phyloP scores from a whole-genome alignment of 2,797 vertebrate genomes.

The Rhabdomys pumilio region DNA sequence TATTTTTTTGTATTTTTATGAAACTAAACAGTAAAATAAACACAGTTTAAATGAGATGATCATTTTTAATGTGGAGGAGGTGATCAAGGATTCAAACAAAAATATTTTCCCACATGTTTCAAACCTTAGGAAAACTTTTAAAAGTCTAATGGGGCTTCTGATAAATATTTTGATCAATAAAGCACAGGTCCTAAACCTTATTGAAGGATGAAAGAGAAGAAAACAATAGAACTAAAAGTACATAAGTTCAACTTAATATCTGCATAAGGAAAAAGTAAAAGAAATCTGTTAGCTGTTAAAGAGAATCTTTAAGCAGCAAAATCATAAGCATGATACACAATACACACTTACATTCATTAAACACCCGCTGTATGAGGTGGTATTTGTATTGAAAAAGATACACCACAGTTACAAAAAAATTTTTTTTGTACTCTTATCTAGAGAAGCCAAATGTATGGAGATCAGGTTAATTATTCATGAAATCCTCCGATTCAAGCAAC shows the following conservation, averaged over 20 bases:
- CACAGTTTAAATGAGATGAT: slow-evolving; percentile 67
- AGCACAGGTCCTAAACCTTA: slow-evolving; percentile 36
- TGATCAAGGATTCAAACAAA: slow-evolving; percentile 42
- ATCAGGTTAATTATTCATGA: slow-evolving; percentile 61
- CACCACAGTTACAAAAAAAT: background rate
- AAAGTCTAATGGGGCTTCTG: background rate
- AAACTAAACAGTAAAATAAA: slow-evolving; percentile 43
- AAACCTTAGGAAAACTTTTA: slow-evolving; percentile 8
- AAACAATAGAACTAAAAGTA: slow-evolving; percentile 24
- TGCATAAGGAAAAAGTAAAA: slow-evolving; percentile 43
- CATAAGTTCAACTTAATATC: background rate
- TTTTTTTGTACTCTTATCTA: background rate
- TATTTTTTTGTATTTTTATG: slow-evolving; percentile 31
- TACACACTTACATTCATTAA: slow-evolving; percentile 51
- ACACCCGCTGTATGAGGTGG: background rate
- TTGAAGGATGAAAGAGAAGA: slow-evolving; percentile 34
- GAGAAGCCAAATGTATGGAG: background rate
- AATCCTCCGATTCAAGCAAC: slow-evolving; percentile 13
- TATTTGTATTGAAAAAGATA: background rate
- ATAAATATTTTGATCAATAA: slow-evolving; percentile 9
- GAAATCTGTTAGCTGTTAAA: slow-evolving; percentile 26
- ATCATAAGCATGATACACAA: background rate
- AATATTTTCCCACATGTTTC: slow-evolving; percentile 29
- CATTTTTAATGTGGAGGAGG: slow-evolving; percentile 34
- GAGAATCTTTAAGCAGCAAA: slow-evolving; percentile 31